Base-by-base conservation (phyloP, 2,113 vertebrate species). In the Cololabis saira region DNA sequence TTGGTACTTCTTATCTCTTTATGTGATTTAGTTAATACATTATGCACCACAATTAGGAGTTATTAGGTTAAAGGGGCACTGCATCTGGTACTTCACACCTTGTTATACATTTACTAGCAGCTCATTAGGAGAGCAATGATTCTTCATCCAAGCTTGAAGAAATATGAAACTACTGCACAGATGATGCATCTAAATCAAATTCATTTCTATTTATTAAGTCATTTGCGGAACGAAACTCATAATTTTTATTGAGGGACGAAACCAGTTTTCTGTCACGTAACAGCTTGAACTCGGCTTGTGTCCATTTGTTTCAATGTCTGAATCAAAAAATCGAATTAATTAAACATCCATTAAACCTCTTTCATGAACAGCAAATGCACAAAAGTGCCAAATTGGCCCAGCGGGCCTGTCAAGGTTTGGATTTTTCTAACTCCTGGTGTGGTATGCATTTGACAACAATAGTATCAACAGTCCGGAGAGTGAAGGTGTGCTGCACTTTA, bases 81-180 rank as follows among this genome's bases (percentile, higher is more conserved):
- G 61, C 82, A 82, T 78, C 71, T 81, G 84, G 80, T 80, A 73
- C 67, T 74, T 47, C 58, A 74, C 78, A 70, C 72, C 75, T 59
- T 30, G 80, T 72, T 83, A 80, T 80, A 81, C 70, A 73, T 80
- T 85, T 82, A 87, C 80, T 80, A 82, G 68, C 72, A 74, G 63
- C 78, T 88, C 82, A 82, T 90, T 83, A 90, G 68, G 50, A 62
- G 16, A 58, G 64, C 13, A 18, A 24, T 40, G 63, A 62, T 70
- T 49, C 61, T 76, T 78, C 53, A 70, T 76, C 69, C 41, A 41
- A 78, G 74, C 64, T 43, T 49, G n/a, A 59, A 63, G 62, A 78
- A 76, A 82, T 67, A 84, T 85, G 61, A 71, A 85, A 85, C 74
- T 66, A n/a, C 48, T 69, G 56, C 50, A 54, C 42, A 63, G 33